Base-by-base conservation (phyloP, 2,888 invertebrate genomes). In the Andrena trimmerana region DNA sequence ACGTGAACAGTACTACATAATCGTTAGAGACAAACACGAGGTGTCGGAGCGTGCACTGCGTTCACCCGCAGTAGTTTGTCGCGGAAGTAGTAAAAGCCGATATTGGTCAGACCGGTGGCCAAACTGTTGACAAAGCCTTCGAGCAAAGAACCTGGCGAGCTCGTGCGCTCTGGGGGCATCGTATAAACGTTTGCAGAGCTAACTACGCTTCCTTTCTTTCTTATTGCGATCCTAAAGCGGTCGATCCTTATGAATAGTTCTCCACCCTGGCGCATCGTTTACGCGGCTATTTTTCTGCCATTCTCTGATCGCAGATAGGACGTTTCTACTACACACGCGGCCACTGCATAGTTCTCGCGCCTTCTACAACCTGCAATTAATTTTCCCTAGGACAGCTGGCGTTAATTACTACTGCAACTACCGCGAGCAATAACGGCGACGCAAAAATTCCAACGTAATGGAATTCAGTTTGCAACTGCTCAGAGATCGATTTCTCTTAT, bases 21-120 rank as follows among this genome's bases (percentile, higher is more conserved):
- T 1, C 2, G n/a, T 0, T 10, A 6, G 24, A 29, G 52, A 42
- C 20, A 31, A 10, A n/a, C n/a, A 7, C 20, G n/a, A 36, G n/a
- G 10, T 29, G 6, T 16, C 31, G 13, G 5, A 65, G 10, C n/a
- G 3, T 29, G 6, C 31, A 20, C 2, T 50, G 29, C n/a, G 20
- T 31, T 10, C 24, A 5, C 0, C 2, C 8, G 3, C 24, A 20
- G 33, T 10, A 24, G 50, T 48, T 54, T 10, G 16, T 7, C 24
- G 67, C 13, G 36, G 36, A 42, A 84, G 83, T 75, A 72, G 82
- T 82, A 82, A 13, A 63, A 48, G 60, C n/a, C 65, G 68, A 42
- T 68, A 84, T 82, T 71, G 60, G 69, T 75, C 83, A 65, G 75
- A 27, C 78, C 10, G 3, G 4, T 5, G 48, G n/a, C 13, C 20